phyloP scores from a whole-genome alignment of 2,888 invertebrate species.

The Volucella bombylans region DNA sequence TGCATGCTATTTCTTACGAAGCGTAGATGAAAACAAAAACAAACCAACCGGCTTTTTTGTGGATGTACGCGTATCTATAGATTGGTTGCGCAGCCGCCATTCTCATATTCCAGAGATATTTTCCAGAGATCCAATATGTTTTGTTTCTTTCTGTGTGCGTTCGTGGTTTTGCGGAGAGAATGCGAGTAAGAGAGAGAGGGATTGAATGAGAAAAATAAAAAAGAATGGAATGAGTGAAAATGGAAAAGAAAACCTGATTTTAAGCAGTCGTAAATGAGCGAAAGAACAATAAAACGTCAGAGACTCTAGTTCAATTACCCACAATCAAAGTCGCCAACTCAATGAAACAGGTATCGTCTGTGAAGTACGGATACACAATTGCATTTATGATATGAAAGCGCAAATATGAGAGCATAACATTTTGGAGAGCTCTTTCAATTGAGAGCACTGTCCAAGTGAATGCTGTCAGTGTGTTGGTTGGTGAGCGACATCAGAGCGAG shows the following conservation, averaged over 20 bases:
- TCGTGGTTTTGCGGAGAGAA: background rate
- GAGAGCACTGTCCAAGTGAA: background rate
- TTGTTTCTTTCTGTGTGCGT: slow-evolving; percentile 29
- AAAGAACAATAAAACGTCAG: slow-evolving; percentile 72
- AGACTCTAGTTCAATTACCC: slow-evolving; percentile 73
- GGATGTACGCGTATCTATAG: slow-evolving; percentile 20
- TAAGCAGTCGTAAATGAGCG: slow-evolving; percentile 70
- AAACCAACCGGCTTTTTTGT: slow-evolving; percentile 72
- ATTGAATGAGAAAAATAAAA: background rate
- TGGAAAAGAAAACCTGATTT: slow-evolving; percentile 66
- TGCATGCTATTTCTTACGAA: slow-evolving; percentile 42
- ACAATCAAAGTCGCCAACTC: slow-evolving; percentile 74
- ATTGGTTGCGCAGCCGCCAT: slow-evolving; percentile 64
- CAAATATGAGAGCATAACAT: slow-evolving; percentile 51
- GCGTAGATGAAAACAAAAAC: slow-evolving; percentile 69
- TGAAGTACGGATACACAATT: slow-evolving; percentile 44
- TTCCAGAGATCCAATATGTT: slow-evolving; percentile 24
- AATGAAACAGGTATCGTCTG: slow-evolving; percentile 73
- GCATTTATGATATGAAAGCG: slow-evolving; percentile 57
- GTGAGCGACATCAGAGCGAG: slow-evolving; percentile 36
- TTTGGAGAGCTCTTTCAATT: slow-evolving; percentile 6
- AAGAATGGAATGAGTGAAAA: slow-evolving; percentile 51
- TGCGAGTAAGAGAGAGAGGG: slow-evolving; percentile 5
- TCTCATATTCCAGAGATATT: slow-evolving; percentile 38
- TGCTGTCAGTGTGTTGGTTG: slow-evolving; percentile 10